These are phyloP conservation scores for Oryzias sinensis DNA, from an alignment of 2,797 vertebrate genomes.

Conservation along the genomic window DNA sequence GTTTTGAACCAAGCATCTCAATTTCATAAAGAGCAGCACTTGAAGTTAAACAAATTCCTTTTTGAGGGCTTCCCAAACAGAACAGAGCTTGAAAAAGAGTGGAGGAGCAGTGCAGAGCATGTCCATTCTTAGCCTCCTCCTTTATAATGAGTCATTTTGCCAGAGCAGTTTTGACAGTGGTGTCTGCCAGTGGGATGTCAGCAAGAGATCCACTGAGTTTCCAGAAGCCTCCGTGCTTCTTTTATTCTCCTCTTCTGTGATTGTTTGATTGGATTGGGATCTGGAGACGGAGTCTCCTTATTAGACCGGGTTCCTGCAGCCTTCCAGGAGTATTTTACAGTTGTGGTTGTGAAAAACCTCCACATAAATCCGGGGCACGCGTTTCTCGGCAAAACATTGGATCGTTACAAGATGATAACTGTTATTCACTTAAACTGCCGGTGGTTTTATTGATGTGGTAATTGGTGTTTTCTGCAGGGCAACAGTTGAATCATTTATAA, in stretches of 20 bases:
- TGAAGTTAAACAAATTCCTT: not conserved
- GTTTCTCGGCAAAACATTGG: not conserved
- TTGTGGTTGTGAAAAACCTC: too few species aligned
- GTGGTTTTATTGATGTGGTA: too few species aligned
- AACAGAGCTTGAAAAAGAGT: too few species aligned
- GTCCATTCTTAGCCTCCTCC: not conserved
- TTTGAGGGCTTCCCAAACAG: not conserved
- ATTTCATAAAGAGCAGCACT: not conserved
- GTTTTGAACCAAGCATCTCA: too few species aligned
- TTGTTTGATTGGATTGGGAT: not conserved
- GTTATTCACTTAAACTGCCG: not conserved
- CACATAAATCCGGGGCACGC: not conserved
- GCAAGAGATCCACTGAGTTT: not conserved
- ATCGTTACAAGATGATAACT: not conserved
- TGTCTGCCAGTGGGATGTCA: not conserved
- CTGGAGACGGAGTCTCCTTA: not conserved
- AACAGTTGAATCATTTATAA: too few species aligned
- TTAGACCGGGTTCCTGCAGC: not conserved
- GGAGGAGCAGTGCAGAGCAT: not conserved
- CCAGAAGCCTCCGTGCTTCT: too few species aligned
- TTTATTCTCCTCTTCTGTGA: not conserved
- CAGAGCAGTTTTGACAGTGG: not conserved
- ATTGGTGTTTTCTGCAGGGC: too few species aligned
- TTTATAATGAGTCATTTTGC: not conserved
- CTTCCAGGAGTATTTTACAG: not conserved